These are phyloP conservation scores for Troilus luridus DNA, from an alignment of 2,888 invertebrate genomes.

Conservation along the genomic window DNA sequence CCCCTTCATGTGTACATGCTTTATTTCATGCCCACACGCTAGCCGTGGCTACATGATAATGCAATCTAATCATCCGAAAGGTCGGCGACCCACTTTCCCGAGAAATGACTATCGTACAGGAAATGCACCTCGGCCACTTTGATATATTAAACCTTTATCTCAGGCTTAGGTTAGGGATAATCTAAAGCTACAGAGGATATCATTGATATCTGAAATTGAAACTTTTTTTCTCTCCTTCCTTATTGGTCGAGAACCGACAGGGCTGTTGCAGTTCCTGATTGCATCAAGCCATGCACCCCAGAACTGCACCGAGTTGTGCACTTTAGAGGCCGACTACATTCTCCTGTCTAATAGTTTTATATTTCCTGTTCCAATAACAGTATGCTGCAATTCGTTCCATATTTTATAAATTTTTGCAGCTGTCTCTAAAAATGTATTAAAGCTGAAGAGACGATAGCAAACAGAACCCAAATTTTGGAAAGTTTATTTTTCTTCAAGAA, in stretches of 20 bases:
- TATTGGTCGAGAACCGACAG: neutral
- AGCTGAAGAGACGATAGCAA: no score
- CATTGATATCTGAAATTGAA: neutral
- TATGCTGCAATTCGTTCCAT: neutral
- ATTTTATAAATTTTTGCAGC: neutral
- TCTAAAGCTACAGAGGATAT: neutral
- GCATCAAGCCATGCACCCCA: neutral
- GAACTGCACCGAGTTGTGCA: neutral
- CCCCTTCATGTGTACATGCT: no score
- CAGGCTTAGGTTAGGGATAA: neutral
- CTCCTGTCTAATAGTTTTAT: neutral
- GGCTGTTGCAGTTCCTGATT: neutral
- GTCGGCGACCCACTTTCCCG: constrained; percentile 5
- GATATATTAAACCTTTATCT: neutral
- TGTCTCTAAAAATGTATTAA: no score
- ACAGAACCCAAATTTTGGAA: no score
- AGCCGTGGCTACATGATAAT: neutral
- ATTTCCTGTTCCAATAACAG: neutral
- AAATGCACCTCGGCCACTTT: neutral
- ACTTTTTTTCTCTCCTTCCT: neutral
- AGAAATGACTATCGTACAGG: neutral
- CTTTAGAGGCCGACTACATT: neutral
- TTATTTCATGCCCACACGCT: no score
- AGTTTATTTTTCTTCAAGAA: no score
- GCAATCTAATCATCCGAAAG: neutral